Evolutionary conservation across 2,113 vertebrate genomes (phyloP), one percentile per base, ranked within the genome.

Genomic region (Microtus ochrogaster): DNA sequence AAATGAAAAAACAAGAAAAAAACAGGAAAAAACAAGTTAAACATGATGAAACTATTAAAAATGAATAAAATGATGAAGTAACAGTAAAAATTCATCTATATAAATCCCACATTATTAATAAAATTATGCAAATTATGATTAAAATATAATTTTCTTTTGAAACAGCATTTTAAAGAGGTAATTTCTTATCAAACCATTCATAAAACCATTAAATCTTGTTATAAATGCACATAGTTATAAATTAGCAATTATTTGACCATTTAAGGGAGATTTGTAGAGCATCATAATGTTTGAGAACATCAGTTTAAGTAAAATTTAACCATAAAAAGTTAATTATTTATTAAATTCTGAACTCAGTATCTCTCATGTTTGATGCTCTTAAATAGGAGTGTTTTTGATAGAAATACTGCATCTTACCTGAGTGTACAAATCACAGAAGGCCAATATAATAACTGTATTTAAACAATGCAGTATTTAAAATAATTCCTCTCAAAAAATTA

Each of bases 21-120:
- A 55, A 55, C 55, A 55, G 5, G 55, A 58, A 19, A 58, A 72
- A 72, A 98, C 79, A 98, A 95, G 52, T 58, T 94, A 96, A 96
- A 82, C 72, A 91, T 14, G 7, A 63, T 84, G 58, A 84, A 63
- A 63, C 21, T 65, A 84, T 41, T 63, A 63, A 82, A 74, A 61
- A 39, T 88, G 24, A 73, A 55, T 28, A 52, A 73, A 17, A 88
- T 4, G 36, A 97, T 61, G 28, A 94, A 94, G 65, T 12, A 28
- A 84, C 44, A 49, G 24, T 24, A 94, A 91, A 9, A 91, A 94
- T 73, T 41, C 9, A 70, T 91, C 52, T 90, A 88, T 63, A 41
- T 47, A 93, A 92, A 65, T 0, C 11, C 39, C 49, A 41, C 76
- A 82, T 84, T 96, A 76, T 49, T 28, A 92, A 3, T 77, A 26